A percentile compares a stretch with the other conserved stretches of the same genome.
Conservation (phyloP, 2,888 invertebrate genomes). For the Invenusta paracnida region DNA sequence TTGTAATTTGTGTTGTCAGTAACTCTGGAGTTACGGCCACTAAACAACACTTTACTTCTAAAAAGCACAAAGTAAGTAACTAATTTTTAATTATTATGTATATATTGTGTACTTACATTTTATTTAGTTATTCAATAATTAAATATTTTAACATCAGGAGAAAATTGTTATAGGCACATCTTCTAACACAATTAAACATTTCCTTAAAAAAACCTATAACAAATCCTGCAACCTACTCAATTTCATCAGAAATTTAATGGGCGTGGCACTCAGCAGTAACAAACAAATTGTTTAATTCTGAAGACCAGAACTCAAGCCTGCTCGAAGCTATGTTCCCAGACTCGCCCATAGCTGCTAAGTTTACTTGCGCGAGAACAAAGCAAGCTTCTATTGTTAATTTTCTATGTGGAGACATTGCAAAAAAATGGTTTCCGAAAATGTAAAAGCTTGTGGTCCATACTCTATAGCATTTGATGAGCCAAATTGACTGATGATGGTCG, state of each 20-base stretch:
- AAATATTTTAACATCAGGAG: not conserved
- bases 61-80: not conserved
- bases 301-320: not conserved
- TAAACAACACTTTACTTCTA: not conserved
- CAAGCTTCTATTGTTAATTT: not conserved
- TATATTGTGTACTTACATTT: not conserved
- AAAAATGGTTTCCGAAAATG: not conserved
- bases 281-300: not conserved
- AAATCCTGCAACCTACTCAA: not conserved
- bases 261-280: not conserved
- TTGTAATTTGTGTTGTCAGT: not conserved
- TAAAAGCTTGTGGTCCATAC: not conserved
- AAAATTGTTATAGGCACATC: not conserved
- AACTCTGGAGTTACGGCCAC: not conserved
- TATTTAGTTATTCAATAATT: not conserved
- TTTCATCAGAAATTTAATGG: not conserved
- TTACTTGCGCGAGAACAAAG: not conserved
- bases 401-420: not conserved
- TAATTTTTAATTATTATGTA: too few relatives aligned
- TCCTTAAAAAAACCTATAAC: not conserved
- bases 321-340: not conserved
- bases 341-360: not conserved
- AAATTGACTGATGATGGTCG: not conserved
- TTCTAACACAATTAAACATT: not conserved
- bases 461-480: not conserved